Conservation (phyloP, 2,888 invertebrate species). For the Dicranocentrus wangi region DNA sequence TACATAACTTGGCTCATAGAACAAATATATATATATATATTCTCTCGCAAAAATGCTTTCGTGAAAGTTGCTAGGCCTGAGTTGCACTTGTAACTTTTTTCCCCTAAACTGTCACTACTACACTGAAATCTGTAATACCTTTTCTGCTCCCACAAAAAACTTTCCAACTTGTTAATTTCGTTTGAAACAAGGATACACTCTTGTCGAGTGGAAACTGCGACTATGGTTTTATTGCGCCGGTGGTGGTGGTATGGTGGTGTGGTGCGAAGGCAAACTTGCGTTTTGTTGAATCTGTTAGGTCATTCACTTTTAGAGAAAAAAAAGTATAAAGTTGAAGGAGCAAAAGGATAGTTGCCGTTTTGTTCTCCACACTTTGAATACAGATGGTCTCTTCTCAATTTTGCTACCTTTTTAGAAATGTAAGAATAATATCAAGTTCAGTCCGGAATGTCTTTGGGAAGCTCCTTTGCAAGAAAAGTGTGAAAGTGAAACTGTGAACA, state of each 20-base stretch:
- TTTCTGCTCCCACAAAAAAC: background rate
- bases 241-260: too few relatives aligned
- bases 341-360: background rate
- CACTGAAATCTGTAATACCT: background rate
- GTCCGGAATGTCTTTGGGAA: too few relatives aligned
- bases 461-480: too few relatives aligned
- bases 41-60: too few relatives aligned
- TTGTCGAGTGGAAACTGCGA: background rate
- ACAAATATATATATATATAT: too few relatives aligned
- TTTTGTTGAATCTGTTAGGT: constrained; percentile 7
- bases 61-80: too few relatives aligned
- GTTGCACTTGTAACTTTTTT: background rate
- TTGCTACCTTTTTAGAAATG: background rate
- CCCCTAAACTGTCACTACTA: background rate
- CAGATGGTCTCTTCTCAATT: constrained; percentile 3
- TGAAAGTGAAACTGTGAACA: too few relatives aligned
- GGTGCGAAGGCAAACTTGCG: too few relatives aligned
- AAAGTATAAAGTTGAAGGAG: background rate
- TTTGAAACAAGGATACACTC: background rate
- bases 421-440: too few relatives aligned
- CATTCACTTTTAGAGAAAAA: background rate
- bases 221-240: too few relatives aligned
- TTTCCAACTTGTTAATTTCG: constrained; percentile 26
- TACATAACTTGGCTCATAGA: too few relatives aligned
- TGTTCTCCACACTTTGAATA: constrained; percentile 12